Evolutionary conservation across 1,140 invertebrate genomes (phyloP), one percentile per base, ranked within the genome.

Genomic region (Venustaconcha ellipsiformis): DNA sequence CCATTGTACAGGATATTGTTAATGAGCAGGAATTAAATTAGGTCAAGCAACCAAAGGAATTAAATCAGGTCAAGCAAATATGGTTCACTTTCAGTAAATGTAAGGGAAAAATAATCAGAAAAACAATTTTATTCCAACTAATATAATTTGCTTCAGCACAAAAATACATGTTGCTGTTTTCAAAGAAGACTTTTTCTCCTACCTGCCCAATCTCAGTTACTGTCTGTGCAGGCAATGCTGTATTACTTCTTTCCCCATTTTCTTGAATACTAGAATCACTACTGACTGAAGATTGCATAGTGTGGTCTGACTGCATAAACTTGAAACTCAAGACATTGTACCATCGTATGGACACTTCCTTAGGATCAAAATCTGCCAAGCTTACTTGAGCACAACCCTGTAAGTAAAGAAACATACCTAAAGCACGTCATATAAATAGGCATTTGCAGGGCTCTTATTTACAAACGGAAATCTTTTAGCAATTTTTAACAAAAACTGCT

Each of bases 301-400:
- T 78, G 30, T 76, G 72, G 65, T 90, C 88, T 37, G 91, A 89
- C 82, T 94, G 94, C 92, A 97, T 95, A 86, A 95, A 95, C 82
- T 94, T 93, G 87, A 96, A 95, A 83, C 95, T 96, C 17, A 98
- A 92, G 71, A 98, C 94, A 87, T 98, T 98, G 91, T 98, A 98
- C 97, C 97, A 99, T 88, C 96, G 95, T 37, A 95, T 92, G 20
- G 94, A 94, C 37, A 94, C 93, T 17, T 92, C 92, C 77, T 96
- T 94, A 1, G 95, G 93, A 88, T 95, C 95, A 87, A 98, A 99
- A 90, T 98, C 96, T 71, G 97, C 97, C 82, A 99, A 91, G 87
- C 96, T 98, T 73, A 98, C 95, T 94, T 98, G 96, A 71, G 95
- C 94, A 88, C 95, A 97, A 86, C 96, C 97, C 96, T 98, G 15